Evolutionary conservation across 2,888 invertebrate species (phyloP).

Genomic region (Caenorhabditis virilis): DNA sequence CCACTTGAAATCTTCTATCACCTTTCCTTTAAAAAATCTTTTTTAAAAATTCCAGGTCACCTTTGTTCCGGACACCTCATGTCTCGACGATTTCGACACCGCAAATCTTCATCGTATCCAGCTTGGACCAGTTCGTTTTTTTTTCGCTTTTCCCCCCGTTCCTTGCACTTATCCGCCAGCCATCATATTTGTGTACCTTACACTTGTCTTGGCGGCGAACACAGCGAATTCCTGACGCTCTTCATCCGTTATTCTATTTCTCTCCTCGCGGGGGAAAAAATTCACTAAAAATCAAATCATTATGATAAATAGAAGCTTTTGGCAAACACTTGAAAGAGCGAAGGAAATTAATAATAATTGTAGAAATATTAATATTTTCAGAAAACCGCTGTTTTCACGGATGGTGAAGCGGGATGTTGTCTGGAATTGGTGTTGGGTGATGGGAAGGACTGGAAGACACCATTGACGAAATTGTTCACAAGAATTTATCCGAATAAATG

Average conservation of each 20-base stretch:
- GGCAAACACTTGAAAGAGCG: no score
- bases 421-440: constrained; percentile 49
- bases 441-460: constrained; percentile 52
- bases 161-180: no score
- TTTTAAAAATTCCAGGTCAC: constrained; percentile 43
- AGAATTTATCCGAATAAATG: constrained; percentile 50
- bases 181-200: no score
- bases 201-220: no score
- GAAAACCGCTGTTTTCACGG: constrained; percentile 52
- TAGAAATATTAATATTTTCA: constrained; percentile 12
- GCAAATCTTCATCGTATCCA: constrained; percentile 36
- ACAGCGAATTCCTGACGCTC: no score
- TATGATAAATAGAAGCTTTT: no score
- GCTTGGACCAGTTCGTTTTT: constrained; percentile 29
- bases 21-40: no score
- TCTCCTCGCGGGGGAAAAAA: no score
- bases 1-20: no score
- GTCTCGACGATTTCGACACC: constrained; percentile 46
- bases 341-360: background rate
- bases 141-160: no score
- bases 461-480: constrained; percentile 46
- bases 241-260: no score
- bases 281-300: no score
- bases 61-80: constrained; percentile 46
- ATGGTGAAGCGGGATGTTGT: constrained; percentile 45